These are phyloP conservation scores for Pleuronectes platessa DNA, from an alignment of 2,113 vertebrate species.

Conservation along the genomic window DNA sequence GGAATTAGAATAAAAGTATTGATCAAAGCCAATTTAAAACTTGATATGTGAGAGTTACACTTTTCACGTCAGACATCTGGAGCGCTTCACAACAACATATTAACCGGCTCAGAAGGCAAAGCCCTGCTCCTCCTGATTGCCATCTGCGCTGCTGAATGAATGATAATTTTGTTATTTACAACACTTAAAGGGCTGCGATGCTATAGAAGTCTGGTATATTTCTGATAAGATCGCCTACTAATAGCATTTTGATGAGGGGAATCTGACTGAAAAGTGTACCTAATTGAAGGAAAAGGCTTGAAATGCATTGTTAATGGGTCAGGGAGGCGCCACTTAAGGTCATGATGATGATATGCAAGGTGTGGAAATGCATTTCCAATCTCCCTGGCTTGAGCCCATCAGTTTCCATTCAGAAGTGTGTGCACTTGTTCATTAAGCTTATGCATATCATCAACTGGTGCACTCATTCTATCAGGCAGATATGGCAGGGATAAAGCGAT, in stretches of 20 bases:
- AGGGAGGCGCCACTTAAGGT: conserved; percentile 75
- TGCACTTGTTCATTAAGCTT: conserved; percentile 81
- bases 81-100: conserved; percentile 3
- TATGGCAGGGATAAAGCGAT: conserved; percentile 78
- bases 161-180: conserved; percentile 41
- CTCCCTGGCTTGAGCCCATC: conserved; percentile 73
- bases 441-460: conserved; percentile 79
- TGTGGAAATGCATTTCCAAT: conserved; percentile 81
- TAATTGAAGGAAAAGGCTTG: conserved; percentile 81
- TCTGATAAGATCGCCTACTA: conserved; percentile 53
- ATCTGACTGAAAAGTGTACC: conserved; percentile 71
- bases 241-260: conserved; percentile 73
- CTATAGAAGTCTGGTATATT: conserved; percentile 41
- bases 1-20: neutral
- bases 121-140: conserved; percentile 17
- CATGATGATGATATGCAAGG: conserved; percentile 77
- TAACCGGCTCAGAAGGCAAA: neutral
- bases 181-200: conserved; percentile 35
- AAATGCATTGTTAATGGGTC: conserved; percentile 82
- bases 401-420: conserved; percentile 77
- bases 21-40: neutral
- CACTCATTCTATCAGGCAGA: conserved; percentile 79
- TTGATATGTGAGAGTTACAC: neutral
- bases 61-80: neutral
- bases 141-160: conserved; percentile 39